Conservation (phyloP, 1,140 invertebrate genomes). For the Pemphigus obesinymphae region DNA sequence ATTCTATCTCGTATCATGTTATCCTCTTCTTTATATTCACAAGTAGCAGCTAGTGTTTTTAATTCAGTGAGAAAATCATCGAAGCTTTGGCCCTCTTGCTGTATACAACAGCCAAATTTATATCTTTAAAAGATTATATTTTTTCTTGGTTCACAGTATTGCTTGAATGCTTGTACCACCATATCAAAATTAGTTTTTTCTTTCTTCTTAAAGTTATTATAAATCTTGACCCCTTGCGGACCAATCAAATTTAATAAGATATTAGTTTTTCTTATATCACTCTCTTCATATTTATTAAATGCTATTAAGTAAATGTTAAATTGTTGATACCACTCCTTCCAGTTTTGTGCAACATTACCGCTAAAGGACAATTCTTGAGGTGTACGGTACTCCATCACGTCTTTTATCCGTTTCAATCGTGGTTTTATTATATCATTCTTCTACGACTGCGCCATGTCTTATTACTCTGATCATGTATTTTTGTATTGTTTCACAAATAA, state of each 20-base stretch:
- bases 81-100: too few species aligned
- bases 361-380: not conserved
- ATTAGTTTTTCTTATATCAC: conserved; percentile 43
- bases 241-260: too few species aligned
- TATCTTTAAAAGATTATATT: too few species aligned
- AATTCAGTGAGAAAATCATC: too few species aligned
- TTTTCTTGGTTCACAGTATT: too few species aligned
- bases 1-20: not conserved
- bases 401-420: not conserved
- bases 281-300: not conserved
- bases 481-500: too few species aligned
- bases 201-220: conserved; percentile 42
- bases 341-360: conserved; percentile 21
- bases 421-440: not conserved
- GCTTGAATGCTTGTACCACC: not conserved
- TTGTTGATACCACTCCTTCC: conserved; percentile 5
- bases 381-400: too few species aligned
- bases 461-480: too few species aligned
- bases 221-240: conserved; percentile 43
- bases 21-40: not conserved
- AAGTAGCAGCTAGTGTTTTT: too few species aligned
- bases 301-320: conserved; percentile 6
- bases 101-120: too few species aligned
- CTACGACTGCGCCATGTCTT: not conserved
- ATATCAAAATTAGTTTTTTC: not conserved